phyloP scores from a whole-genome alignment of 2,113 vertebrate species.

The Agapornis roseicollis region DNA sequence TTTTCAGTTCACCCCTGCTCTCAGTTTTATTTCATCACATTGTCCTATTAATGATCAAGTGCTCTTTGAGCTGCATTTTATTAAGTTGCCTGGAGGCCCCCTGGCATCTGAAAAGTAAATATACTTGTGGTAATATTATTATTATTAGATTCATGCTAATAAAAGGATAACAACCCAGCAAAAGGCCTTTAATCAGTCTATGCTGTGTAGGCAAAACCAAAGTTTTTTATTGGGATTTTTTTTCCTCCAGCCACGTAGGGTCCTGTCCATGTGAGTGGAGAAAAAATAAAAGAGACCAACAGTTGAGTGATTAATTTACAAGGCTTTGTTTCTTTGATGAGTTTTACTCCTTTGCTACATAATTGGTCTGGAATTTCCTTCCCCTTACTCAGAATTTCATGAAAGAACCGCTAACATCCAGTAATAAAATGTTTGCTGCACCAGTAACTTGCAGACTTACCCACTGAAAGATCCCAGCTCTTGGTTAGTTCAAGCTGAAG shows the following conservation, averaged over 20 bases:
- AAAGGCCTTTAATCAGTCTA: constrained; percentile 60
- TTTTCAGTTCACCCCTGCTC: constrained; percentile 41
- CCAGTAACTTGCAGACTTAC: background rate
- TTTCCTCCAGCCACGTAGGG: background rate
- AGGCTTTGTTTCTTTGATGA: constrained; percentile 13
- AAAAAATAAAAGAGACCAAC: background rate
- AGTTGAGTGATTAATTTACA: constrained; percentile 14
- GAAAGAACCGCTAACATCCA: background rate
- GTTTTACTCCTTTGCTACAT: constrained; percentile 25
- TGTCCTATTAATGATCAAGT: constrained; percentile 54
- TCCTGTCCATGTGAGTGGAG: background rate
- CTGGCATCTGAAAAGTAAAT: constrained; percentile 59
- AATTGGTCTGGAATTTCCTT: constrained; percentile 60
- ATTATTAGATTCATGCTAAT: constrained; percentile 62
- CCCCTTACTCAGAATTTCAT: constrained; percentile 39
- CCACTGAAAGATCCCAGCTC: background rate
- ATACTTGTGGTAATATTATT: constrained; percentile 65
- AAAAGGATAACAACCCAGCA: constrained; percentile 57
- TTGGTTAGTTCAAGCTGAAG: constrained; percentile 8
- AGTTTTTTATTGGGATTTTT: constrained; percentile 4
- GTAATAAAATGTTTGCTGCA: background rate
- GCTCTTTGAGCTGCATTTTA: constrained; percentile 47
- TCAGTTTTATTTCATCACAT: constrained; percentile 49
- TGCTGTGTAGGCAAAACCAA: constrained; percentile 44
- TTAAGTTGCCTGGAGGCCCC: constrained; percentile 48